Base-by-base conservation (phyloP, 2,888 invertebrate species). In the Monopis laevigella region DNA sequence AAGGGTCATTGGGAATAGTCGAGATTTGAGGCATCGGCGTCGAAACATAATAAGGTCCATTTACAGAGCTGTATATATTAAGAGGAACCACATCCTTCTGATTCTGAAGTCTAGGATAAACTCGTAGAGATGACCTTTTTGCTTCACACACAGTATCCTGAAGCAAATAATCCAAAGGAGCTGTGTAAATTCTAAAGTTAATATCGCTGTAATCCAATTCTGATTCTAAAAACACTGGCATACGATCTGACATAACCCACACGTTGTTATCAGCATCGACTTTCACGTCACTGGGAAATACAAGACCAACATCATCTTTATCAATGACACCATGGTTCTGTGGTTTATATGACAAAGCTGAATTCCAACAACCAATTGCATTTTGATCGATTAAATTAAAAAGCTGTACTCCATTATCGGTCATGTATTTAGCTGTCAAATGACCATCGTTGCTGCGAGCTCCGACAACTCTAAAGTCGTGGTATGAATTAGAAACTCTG, bases 331-430 rank as follows among this genome's bases (percentile, higher is more conserved):
- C 90, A 17, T 88, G 84, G 57, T 88, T 87, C 46, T 86, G 82
- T 0, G 87, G 83, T 12, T 82, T 74, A 50, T 88, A 87, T 0
- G 88, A 86, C 43, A 85, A 69, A 7, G 82, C 77, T 0, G 86
- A 86, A 51, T 89, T 89, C 92, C 93, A 93, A 59, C 93, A 93
- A 2, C 92, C 93, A 4, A 93, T 82, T 1, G 89, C 89, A 55
- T 93, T 93, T 58, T 88, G 88, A 59, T 92, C 92, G 43, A 93
- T 85, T 48, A 93, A 74, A 63, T 87, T 89, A 63, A 87, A 92
- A 43, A 92, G 82, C 65, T 92, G 86, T 1, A 93, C 65, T 2
- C 92, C 93, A 43, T 84, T 82, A 1, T 88, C 87, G 51, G 89
- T 88, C 84, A 91, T 88, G 2, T 90, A 85, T 49, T 88, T 86